phyloP scores from a whole-genome alignment of 2,888 invertebrate genomes.

The Limnephilus rhombicus region DNA sequence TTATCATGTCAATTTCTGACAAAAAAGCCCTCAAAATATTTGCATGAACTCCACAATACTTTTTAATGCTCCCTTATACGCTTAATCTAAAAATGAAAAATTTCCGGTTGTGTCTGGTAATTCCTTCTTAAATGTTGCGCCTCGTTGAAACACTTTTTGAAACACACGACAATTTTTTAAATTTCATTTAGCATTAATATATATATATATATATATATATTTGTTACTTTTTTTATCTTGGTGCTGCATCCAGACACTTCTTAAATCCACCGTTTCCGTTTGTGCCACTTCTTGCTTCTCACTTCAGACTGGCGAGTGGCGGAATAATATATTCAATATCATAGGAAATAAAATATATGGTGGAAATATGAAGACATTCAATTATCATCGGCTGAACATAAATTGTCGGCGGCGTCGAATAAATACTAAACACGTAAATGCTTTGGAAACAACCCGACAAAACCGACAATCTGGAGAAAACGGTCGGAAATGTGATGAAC shows the following conservation, averaged over 20 bases:
- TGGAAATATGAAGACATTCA: slow-evolving; percentile 15
- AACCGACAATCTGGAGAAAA: background rate
- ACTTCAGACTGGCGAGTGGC: background rate
- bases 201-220: too few species aligned
- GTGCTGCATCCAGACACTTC: background rate
- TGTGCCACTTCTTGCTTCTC: background rate
- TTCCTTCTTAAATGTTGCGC: too few species aligned
- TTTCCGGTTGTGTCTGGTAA: too few species aligned
- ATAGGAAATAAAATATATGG: background rate
- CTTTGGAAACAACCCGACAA: background rate
- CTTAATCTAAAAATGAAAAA: too few species aligned
- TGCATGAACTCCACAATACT: too few species aligned
- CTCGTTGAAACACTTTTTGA: too few species aligned
- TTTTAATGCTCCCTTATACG: too few species aligned
- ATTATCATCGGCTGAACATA: background rate
- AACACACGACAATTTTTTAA: too few species aligned
- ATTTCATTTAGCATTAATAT: background rate
- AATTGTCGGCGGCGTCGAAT: background rate
- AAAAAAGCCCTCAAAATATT: too few species aligned
- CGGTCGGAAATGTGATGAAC: background rate
- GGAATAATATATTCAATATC: slow-evolving; percentile 30
- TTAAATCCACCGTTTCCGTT: background rate
- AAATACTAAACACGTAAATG: background rate
- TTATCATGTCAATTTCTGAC: too few species aligned
- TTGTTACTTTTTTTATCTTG: background rate